Conservation (phyloP, 2,113 vertebrate genomes). For the Eonycteris spelaea region DNA sequence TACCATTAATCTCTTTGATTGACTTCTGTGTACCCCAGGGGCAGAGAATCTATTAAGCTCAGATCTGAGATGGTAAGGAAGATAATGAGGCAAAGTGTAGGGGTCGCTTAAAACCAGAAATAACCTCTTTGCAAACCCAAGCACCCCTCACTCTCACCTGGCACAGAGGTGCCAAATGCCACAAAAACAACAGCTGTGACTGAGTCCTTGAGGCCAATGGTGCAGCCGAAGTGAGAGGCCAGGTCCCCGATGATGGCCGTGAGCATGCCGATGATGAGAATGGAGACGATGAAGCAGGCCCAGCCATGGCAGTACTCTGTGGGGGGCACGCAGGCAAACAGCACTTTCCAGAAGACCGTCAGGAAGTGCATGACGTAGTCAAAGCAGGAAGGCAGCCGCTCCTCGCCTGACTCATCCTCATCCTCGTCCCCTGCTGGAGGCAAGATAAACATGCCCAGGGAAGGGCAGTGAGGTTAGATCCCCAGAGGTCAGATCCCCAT, state of each 20-base stretch:
- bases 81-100: background rate
- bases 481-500: background rate
- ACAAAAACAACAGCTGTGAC: constrained; percentile 97
- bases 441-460: constrained; percentile 34
- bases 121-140: background rate
- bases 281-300: constrained; percentile 96
- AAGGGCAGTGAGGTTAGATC: background rate
- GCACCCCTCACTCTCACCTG: constrained; percentile 81
- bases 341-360: constrained; percentile 99
- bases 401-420: constrained; percentile 95
- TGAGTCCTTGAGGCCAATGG: constrained; percentile 98
- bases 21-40: background rate
- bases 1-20: background rate
- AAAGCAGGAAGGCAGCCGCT: constrained; percentile 96
- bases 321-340: constrained; percentile 97
- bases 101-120: background rate
- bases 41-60: background rate
- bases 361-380: constrained; percentile 99
- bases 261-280: constrained; percentile 95
- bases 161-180: constrained; percentile 96
- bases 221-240: constrained; percentile 98
- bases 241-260: constrained; percentile 96
- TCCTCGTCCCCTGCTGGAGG: constrained; percentile 91
- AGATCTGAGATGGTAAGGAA: background rate
- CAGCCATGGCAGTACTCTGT: constrained; percentile 97